Conservation (phyloP, 2,113 vertebrate genomes). For the Poeciliopsis retropinna region DNA sequence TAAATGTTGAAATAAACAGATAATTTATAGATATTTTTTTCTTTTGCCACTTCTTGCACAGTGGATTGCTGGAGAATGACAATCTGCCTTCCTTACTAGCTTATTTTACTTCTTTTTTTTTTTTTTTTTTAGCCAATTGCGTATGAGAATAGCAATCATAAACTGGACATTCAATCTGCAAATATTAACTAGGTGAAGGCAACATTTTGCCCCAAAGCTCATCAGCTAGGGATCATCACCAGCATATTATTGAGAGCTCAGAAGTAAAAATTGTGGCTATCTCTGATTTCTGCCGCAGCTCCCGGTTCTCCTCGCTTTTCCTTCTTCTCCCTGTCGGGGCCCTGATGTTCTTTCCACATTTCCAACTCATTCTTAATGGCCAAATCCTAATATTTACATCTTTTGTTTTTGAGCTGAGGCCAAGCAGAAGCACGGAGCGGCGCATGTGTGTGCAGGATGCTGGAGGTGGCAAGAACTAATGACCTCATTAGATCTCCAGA, state of each 20-base stretch:
- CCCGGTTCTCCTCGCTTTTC: constrained; percentile 28
- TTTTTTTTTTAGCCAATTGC: too few species aligned
- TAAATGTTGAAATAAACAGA: too few species aligned
- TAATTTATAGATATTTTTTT: too few species aligned
- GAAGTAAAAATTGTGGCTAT: not conserved
- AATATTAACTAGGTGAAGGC: not conserved
- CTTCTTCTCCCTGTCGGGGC: constrained; percentile 52
- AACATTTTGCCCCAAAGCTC: not conserved
- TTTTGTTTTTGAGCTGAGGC: constrained; percentile 62
- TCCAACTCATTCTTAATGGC: constrained; percentile 69
- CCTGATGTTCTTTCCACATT: constrained; percentile 56
- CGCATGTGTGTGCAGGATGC: constrained; percentile 26
- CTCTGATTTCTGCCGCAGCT: constrained; percentile 42
- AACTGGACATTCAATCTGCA: not conserved
- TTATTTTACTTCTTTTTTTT: too few species aligned
- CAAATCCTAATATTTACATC: constrained; percentile 81
- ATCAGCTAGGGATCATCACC: too few species aligned
- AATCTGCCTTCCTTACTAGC: too few species aligned
- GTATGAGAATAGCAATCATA: not conserved
- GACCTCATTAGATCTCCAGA: constrained; percentile 73
- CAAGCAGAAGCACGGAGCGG: constrained; percentile 49
- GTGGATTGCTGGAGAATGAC: too few species aligned
- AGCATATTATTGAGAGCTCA: too few species aligned
- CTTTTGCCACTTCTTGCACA: too few species aligned
- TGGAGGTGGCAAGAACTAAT: constrained; percentile 67